These are phyloP conservation scores for Scartelaos histophorus DNA, from an alignment of 2,113 vertebrate species.

Conservation along the genomic window DNA sequence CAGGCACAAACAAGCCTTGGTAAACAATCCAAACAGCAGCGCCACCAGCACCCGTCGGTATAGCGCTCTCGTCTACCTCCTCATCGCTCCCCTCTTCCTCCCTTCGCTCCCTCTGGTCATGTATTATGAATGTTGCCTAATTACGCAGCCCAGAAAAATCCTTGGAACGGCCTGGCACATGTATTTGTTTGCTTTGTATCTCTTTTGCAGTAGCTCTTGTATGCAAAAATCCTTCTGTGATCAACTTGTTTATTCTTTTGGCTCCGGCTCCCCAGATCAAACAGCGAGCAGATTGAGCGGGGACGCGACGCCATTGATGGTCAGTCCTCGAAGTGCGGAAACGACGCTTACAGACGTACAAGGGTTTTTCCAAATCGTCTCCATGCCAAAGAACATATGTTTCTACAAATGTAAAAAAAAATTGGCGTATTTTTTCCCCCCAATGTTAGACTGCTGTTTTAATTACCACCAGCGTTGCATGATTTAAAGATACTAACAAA, in stretches of 20 bases:
- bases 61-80: constrained; percentile 12
- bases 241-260: constrained; percentile 70
- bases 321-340: constrained; percentile 52
- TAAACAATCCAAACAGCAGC: constrained; percentile 49
- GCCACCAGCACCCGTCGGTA: constrained; percentile 41
- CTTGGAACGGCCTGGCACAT: constrained; percentile 64
- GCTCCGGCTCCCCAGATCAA: constrained; percentile 64
- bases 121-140: constrained; percentile 77
- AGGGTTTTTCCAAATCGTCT: background rate
- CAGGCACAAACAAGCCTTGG: constrained; percentile 15
- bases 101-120: constrained; percentile 62
- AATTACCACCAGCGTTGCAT: constrained; percentile 27
- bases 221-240: constrained; percentile 75
- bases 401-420: constrained; percentile 41
- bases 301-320: constrained; percentile 56
- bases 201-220: constrained; percentile 68
- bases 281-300: constrained; percentile 67
- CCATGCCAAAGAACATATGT: constrained; percentile 32
- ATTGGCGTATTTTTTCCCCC: constrained; percentile 10
- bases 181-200: constrained; percentile 73
- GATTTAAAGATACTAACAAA: constrained; percentile 5
- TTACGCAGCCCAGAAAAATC: constrained; percentile 69
- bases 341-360: background rate
- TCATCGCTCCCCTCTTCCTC: background rate
- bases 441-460: constrained; percentile 17